Base-by-base conservation (phyloP, 2,888 invertebrate species). In the Myathropa florea region DNA sequence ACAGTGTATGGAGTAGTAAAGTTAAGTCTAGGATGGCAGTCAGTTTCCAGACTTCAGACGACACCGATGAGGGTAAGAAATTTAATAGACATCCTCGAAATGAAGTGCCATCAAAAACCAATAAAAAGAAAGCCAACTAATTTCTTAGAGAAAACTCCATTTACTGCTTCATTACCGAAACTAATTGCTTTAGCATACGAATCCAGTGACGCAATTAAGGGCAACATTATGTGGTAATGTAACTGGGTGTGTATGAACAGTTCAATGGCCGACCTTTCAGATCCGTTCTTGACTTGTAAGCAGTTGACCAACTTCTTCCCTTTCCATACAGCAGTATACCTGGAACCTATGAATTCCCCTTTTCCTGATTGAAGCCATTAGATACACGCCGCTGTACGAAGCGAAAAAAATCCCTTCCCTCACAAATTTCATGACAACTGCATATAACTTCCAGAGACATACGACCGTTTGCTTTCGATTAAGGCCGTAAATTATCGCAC, bases 401-500 rank as follows among this genome's bases (percentile, higher is more conserved):
- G n/a, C n/a, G n/a, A n/a, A n/a, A 0, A 46, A 7, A n/a, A 18
- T 21, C 18, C 18, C 18, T 46, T 1, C 18, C 39, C n/a, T n/a
- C 39, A 3, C 6, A 59, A 67, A 67, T 46, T 57, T 39, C 65
- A 70, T 71, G 80, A 71, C 71, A 76, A 80, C 59, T 77, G 57
- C 30, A 72, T 63, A 63, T 36, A 81, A 72, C 76, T 68, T 4
- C 55, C 18, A 33, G 57, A 63, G 71, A 67, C 59, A 72, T 85
- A 65, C 39, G 55, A 63, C 39, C 67, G 9, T 14, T 21, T 70
- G 70, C 57, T 68, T 33, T 24, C 71, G 81, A 85, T 85, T 76
- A 76, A 57, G 63, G 67, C 57, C 76, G 57, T 77, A 81, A 85
- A 81, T 85, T 81, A 81, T 77, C 68, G 59, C 36, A 71, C 59